Evolutionary conservation across 2,113 vertebrate species (phyloP), one percentile per base, ranked within the genome.

Genomic region (Aythya baeri): DNA sequence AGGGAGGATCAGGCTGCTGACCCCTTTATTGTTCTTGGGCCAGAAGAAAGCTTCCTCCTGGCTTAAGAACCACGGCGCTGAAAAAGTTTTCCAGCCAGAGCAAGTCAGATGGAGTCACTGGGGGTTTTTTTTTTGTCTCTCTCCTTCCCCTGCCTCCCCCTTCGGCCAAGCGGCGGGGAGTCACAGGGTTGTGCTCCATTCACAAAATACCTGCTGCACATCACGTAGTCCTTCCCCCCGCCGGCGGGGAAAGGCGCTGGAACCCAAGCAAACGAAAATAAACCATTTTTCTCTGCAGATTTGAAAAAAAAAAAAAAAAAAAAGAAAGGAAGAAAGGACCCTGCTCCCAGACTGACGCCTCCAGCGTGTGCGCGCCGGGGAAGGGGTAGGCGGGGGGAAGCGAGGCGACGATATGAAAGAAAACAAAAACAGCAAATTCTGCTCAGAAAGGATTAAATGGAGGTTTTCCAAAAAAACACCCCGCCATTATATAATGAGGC

Each of bases 11-110:
- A 97, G 96, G 91, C 91, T 82, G 96, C 97, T 99, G 98, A 98
- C 98, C 98, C 98, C 97, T 97, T 98, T 97, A 99, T 99, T 98
- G 98, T 99, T 98, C 98, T 98, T 92, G 90, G 96, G 98, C 98
- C 97, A 97, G 97, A 98, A 98, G 97, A 98, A 98, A 97, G 98
- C 98, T 98, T 98, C 98, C 98, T 98, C 97, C 97, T 62, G 95
- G 94, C 98, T 89, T 87, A 86, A 96, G 95, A 93, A 77, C 94
- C 71, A 85, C 91, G 70, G 85, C 25, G 62, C 94, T 93, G 97
- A 96, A 93, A 94, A 96, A 92, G 91, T 90, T 92, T 94, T 96
- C 96, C 95, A 97, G 97, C 97, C 97, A 96, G 97, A 63, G 91
- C 91, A 78, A 98, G 96, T 96, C 97, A 86, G 73, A 52, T 52